These are phyloP conservation scores for Cheilosia grossa DNA, from an alignment of 2,888 invertebrate genomes.

Conservation along the genomic window DNA sequence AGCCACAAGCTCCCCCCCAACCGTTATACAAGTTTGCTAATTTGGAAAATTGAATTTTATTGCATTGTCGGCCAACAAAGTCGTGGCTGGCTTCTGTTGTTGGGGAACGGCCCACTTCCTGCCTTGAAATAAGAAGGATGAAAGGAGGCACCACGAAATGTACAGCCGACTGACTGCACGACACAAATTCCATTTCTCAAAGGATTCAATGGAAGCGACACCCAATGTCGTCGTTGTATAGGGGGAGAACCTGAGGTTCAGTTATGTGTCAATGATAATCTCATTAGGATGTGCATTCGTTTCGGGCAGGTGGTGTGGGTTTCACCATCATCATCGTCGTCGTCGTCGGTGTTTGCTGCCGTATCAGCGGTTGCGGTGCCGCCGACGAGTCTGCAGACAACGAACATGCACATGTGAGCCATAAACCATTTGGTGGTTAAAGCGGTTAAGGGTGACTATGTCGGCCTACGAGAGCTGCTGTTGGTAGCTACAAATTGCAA, in stretches of 20 bases:
- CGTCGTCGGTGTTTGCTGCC: conserved; percentile 41
- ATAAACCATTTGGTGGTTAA: conserved; percentile 56
- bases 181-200: conserved; percentile 62
- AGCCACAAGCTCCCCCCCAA: conserved; percentile 2
- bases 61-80: conserved; percentile 65
- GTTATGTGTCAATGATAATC: conserved; percentile 71
- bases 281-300: conserved; percentile 59
- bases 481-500: conserved; percentile 24
- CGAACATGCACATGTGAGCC: conserved; percentile 42
- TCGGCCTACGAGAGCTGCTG: background rate
- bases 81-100: conserved; percentile 15
- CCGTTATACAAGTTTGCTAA: conserved; percentile 43
- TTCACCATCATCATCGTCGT: conserved; percentile 22
- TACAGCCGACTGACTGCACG: conserved; percentile 54
- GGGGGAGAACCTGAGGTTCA: conserved; percentile 25
- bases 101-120: conserved; percentile 50
- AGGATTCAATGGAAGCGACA: conserved; percentile 19
- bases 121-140: conserved; percentile 13
- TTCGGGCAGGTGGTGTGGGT: conserved; percentile 24
- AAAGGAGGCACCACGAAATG: conserved; percentile 14
- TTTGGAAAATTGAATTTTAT: conserved; percentile 71
- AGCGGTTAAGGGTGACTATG: conserved; percentile 26
- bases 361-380: conserved; percentile 40
- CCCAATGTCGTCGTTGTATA: conserved; percentile 12
- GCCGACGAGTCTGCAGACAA: conserved; percentile 47